Percentiles rank a stretch among this genome's conserved stretches.
Evolutionary conservation across 2,888 invertebrate genomes (phyloP).

Genomic region (Melanargia galathea): DNA sequence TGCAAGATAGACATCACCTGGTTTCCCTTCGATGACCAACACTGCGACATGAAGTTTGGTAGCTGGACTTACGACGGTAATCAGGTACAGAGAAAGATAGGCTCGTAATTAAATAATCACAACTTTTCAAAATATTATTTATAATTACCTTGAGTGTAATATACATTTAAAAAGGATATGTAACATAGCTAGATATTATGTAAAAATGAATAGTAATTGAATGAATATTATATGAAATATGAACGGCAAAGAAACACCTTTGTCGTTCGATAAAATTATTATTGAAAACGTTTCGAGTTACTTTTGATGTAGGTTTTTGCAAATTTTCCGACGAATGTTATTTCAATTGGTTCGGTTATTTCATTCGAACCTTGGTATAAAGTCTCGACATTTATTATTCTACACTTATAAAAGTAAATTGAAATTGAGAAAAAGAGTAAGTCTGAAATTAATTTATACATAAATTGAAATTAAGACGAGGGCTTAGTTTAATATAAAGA

Average conservation of each 20-base stretch:
- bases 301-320: not conserved
- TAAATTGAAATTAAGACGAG: not conserved
- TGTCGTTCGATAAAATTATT: slow-evolving; percentile 11
- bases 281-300: slow-evolving; percentile 12
- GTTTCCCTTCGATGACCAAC: slow-evolving; percentile 99
- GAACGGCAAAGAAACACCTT: not conserved
- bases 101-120: not conserved
- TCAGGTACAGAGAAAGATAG: slow-evolving; percentile 84
- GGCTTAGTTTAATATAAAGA: not conserved
- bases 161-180: not conserved
- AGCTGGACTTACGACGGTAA: slow-evolving; percentile 99
- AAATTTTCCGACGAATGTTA: not conserved
- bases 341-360: slow-evolving; percentile 3
- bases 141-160: no score
- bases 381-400: no score
- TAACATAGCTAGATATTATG: not conserved
- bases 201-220: not conserved
- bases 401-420: slow-evolving; percentile 4
- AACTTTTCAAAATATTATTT: no score
- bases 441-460: not conserved
- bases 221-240: not conserved
- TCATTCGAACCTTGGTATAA: not conserved
- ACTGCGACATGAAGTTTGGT: slow-evolving; percentile 99
- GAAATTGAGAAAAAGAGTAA: not conserved
- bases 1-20: slow-evolving; percentile 99